Evolutionary conservation across 2,888 invertebrate species (phyloP).

Genomic region (Gibbula magus): DNA sequence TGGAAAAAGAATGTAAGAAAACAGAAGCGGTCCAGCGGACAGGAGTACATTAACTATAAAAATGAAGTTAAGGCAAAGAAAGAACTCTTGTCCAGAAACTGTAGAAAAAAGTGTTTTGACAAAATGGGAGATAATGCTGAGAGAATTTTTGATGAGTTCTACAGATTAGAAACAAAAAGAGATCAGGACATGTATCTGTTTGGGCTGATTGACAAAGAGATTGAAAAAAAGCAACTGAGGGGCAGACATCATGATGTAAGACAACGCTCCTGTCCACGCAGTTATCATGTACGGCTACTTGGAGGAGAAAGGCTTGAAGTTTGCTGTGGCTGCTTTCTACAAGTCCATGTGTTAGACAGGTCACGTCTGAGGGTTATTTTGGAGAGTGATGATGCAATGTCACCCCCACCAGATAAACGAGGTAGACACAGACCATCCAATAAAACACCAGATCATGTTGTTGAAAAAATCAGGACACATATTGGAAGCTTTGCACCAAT

Average conservation of each 20-base stretch:
- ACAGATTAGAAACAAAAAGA: no score
- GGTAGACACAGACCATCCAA: background rate
- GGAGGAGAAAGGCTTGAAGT: background rate
- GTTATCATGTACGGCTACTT: background rate
- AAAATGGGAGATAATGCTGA: no score
- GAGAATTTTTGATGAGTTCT: no score
- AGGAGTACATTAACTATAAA: no score
- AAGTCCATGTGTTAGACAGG: background rate
- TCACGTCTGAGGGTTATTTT: background rate
- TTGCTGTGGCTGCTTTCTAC: background rate
- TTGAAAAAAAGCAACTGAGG: background rate
- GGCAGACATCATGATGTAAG: background rate
- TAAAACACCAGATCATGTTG: background rate
- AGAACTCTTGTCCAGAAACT: no score
- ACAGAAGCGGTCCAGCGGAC: no score
- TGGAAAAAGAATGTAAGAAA: no score
- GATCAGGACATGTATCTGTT: background rate
- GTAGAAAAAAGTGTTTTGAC: no score
- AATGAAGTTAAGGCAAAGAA: no score
- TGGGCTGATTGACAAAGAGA: background rate
- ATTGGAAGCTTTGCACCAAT: background rate
- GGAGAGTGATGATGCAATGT: background rate
- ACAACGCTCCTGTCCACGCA: background rate
- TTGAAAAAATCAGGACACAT: background rate
- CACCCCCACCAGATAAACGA: background rate